Base-by-base conservation (phyloP, 2,888 invertebrate species). In the Eupithecia pulchellata region DNA sequence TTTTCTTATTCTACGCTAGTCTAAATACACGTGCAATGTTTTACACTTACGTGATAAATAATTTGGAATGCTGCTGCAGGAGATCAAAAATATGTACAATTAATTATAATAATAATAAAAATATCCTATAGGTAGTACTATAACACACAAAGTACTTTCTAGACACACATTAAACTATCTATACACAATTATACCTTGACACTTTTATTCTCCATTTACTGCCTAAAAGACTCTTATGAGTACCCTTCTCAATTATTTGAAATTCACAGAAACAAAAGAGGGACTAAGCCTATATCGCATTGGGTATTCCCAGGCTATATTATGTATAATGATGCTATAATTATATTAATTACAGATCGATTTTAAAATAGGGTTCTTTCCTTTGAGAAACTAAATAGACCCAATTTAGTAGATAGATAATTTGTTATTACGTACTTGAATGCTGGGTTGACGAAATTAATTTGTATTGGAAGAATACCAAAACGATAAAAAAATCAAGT, bases 31-130 rank as follows among this genome's bases (percentile, higher is more conserved):
- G 79, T 72, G 70, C 82, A 86, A 86, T 88, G 91, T 91, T 84
- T 83, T 2, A 91, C 91, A 91, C 82, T 82, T 77, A 73, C 77
- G 76, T 73, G 71, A 57, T 63, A 68, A 73, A 74, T 77, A 82
- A 81, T 93, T 93, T 93, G 93, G 93, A 93, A 93, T 93, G 93
- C 84, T 84, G 93, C 93, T 92, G 90, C 80, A 91, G 89, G 89
- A 89, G 86, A 88, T 87, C 84, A 77, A 73, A 73, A 68, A 76
- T 85, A 89, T 89, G 76, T 88, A 88, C 86, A 74, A 68, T 64
- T 66, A 69, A 65, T 72, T 52, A 61, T 76, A 75, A 73, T 67
- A 73, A 66, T 63, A 63, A 69, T 14, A 68, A 29, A 42, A 0
- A 66, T 60, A 47, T 1, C 60, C 30, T 69, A 72, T 47, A 72